Evolutionary conservation across 2,113 vertebrate species (phyloP), one percentile per base, ranked within the genome.

Genomic region (Actenoides lindsayi): DNA sequence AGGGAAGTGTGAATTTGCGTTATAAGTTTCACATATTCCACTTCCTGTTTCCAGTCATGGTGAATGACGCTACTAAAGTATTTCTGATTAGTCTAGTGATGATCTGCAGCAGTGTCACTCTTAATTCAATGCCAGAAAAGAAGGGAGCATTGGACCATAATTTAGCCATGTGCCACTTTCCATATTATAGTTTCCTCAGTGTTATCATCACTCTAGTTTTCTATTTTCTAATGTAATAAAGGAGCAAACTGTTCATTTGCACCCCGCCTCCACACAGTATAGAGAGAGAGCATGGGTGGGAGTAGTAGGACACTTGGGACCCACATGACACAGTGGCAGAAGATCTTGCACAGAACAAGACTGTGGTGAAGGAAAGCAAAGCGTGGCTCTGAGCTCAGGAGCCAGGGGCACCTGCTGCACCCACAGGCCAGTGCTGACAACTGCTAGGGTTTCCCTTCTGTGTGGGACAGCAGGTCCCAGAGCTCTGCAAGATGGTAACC

Each of bases 241-340:
- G 18, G 67, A 33, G 7, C 13, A 74, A 69, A 46, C n/a, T 30
- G 6, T 39, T 70, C 6, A 23, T 68, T 84, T 79, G 17, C 18
- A 62, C 30, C 15, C 42, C 4, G 1, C 35, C 42, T 50, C 48
- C 41, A 56, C 10, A 64, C 8, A 53, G n/a, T 39, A 37, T 1
- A 83, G 42, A 31, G 28, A 42, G 13, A 42, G 13, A 70, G 15
- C 15, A 5, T 8, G 25, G 27, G n/a, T 81, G n/a, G 9, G 20
- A 71, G 14, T 7, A 5, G 37, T 6, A 24, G 25, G 10, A 10
- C 1, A 2, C 37, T 48, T 57, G 46, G 14, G 17, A 41, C 24
- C 11, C 17, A 20, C 2, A 2, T 1, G 0, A 68, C 27, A 23
- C n/a, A 24, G 5, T 0, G 0, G 30, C 39, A 70, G 25, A 65